Conservation (phyloP, 2,888 invertebrate species). For the Cheilosia grossa region DNA sequence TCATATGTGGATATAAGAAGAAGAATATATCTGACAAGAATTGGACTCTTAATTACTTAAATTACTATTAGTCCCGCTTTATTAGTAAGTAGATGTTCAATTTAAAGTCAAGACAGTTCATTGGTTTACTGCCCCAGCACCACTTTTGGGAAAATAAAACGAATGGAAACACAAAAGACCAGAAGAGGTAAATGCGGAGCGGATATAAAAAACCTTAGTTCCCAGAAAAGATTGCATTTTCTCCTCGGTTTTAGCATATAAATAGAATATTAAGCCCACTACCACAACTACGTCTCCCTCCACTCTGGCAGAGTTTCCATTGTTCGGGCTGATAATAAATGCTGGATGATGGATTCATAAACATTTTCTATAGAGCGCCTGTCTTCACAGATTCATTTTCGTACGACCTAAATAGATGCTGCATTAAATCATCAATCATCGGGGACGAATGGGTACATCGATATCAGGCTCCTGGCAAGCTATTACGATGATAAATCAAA, state of each 20-base stretch:
- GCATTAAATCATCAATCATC: constrained; percentile 53
- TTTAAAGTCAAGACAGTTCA: no score
- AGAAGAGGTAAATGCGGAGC: neutral
- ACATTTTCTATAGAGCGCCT: neutral
- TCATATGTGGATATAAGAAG: no score
- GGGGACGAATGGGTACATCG: constrained; percentile 13
- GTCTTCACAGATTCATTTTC: neutral
- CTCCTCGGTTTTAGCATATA: constrained; percentile 36
- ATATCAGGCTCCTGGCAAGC: constrained; percentile 11
- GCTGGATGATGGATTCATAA: constrained; percentile 14
- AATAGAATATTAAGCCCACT: constrained; percentile 40
- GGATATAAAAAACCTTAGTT: neutral
- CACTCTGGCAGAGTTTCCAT: neutral
- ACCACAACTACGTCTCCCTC: neutral
- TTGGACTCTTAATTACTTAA: no score
- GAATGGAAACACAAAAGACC: neutral
- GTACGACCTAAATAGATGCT: constrained; percentile 17
- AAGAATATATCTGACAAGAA: no score
- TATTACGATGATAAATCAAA: constrained; percentile 49
- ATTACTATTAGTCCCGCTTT: no score
- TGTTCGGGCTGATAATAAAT: constrained; percentile 45
- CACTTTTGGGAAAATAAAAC: no score
- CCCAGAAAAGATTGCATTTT: neutral
- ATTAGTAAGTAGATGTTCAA: no score
- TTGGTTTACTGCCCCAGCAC: no score